These are phyloP conservation scores for Tupaia tana DNA, from an alignment of 2,113 vertebrate genomes.

Conservation along the genomic window DNA sequence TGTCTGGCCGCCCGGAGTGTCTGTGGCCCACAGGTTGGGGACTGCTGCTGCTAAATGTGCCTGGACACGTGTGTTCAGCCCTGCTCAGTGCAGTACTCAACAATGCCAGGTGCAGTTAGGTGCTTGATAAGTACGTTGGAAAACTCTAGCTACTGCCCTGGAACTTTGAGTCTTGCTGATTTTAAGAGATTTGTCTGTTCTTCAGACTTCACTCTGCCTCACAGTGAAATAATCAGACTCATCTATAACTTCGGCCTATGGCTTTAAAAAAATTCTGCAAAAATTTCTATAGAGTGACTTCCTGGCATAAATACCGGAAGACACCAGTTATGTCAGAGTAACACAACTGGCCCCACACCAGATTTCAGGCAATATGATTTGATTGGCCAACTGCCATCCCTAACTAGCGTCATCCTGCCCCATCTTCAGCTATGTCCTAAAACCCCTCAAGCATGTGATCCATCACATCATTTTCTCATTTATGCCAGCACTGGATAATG, in stretches of 20 bases:
- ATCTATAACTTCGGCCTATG: background rate
- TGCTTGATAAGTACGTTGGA: background rate
- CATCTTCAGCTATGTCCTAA: constrained; percentile 49
- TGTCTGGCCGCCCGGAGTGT: background rate
- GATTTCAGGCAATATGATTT: background rate
- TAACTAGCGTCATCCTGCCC: constrained; percentile 60
- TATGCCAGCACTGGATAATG: background rate
- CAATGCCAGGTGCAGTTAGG: fast-evolving
- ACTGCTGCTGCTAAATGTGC: fast-evolving
- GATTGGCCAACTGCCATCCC: constrained; percentile 65
- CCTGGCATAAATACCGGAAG: background rate
- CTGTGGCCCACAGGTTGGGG: background rate
- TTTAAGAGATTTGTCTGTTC: background rate
- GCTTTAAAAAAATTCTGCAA: constrained; percentile 46
- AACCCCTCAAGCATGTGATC: constrained; percentile 73
- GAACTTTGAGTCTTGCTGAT: background rate
- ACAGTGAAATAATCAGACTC: background rate
- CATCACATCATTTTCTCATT: constrained; percentile 60
- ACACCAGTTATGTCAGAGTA: background rate
- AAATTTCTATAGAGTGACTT: background rate
- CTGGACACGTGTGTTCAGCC: background rate
- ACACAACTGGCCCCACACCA: background rate
- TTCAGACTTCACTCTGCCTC: background rate
- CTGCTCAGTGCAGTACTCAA: background rate
- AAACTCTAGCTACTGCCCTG: background rate